A percentile compares a stretch with the other conserved stretches of the same genome.
These are phyloP conservation scores for Notothenia rossii DNA, from an alignment of 2,113 vertebrate genomes.

Conservation along the genomic window DNA sequence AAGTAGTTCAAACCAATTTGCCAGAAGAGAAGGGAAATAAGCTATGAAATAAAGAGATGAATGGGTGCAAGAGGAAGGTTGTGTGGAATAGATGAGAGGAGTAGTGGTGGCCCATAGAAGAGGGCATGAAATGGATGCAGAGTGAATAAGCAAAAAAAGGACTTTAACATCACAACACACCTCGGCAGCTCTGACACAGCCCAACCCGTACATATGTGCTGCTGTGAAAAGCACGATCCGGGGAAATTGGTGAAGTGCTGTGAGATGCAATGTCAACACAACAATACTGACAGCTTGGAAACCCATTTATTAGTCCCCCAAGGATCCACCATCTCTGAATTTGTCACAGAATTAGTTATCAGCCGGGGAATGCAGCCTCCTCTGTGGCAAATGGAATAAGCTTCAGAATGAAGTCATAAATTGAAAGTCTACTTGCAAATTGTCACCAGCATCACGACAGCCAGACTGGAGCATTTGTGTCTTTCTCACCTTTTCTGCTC, in stretches of 20 bases:
- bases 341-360: slow-evolving; percentile 54
- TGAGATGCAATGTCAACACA: slow-evolving; percentile 61
- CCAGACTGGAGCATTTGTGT: slow-evolving; percentile 45
- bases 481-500: slow-evolving; percentile 52
- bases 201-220: slow-evolving; percentile 2
- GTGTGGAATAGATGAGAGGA: slow-evolving; percentile 3
- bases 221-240: slow-evolving; percentile 38
- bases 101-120: background rate
- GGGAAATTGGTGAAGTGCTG: slow-evolving; percentile 53
- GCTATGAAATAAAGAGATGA: slow-evolving; percentile 4
- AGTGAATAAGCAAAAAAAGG: slow-evolving; percentile 16
- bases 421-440: slow-evolving; percentile 49
- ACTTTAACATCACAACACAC: slow-evolving; percentile 28
- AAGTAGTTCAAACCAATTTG: background rate
- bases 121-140: slow-evolving; percentile 1
- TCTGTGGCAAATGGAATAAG: slow-evolving; percentile 52
- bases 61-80: background rate
- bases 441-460: slow-evolving; percentile 22
- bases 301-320: slow-evolving; percentile 64
- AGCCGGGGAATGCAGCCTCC: slow-evolving; percentile 30
- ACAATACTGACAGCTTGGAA: slow-evolving; percentile 57
- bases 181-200: slow-evolving; percentile 25
- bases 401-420: slow-evolving; percentile 51
- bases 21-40: background rate
- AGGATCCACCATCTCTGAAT: slow-evolving; percentile 55